A percentile compares a stretch with the other conserved stretches of the same genome.
phyloP scores from a whole-genome alignment of 2,888 invertebrate genomes.

The Elmis aenea region DNA sequence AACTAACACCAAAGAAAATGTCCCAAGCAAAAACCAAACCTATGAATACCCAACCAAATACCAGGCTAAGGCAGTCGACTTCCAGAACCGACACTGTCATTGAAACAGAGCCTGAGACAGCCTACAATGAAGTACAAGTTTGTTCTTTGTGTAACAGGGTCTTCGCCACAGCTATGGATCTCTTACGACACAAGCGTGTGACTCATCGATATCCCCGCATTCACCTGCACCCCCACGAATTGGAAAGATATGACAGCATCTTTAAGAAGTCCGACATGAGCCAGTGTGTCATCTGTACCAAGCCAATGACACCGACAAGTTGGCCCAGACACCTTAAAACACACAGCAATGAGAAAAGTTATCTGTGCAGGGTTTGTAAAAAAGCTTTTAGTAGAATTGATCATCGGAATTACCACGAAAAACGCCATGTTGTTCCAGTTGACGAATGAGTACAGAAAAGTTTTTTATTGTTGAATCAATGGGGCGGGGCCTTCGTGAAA shows the following conservation, averaged over 20 bases:
- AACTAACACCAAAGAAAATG: too few relatives aligned
- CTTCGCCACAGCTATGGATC: background rate
- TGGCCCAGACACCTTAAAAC: conserved; percentile 24
- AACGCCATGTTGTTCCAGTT: too few relatives aligned
- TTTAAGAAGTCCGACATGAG: conserved; percentile 19
- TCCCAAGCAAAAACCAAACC: background rate
- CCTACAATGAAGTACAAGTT: too few relatives aligned
- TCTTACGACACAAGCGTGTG: conserved; percentile 1
- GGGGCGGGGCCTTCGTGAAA: too few relatives aligned
- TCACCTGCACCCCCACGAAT: conserved; percentile 13
- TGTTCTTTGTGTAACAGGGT: conserved; percentile 6
- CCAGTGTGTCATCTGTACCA: conserved; percentile 23
- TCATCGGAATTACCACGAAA: conserved; percentile 24
- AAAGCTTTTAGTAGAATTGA: conserved; percentile 25
- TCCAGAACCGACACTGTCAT: too few relatives aligned
- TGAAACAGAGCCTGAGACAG: too few relatives aligned
- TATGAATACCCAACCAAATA: too few relatives aligned
- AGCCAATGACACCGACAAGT: conserved; percentile 15
- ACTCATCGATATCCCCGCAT: conserved; percentile 4
- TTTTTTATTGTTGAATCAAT: too few relatives aligned
- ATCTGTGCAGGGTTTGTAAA: conserved; percentile 21
- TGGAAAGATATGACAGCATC: conserved; percentile 19
- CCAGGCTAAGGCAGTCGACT: too few relatives aligned
- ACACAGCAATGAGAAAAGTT: conserved; percentile 21
- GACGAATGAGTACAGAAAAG: too few relatives aligned